Evolutionary conservation across 2,113 vertebrate genomes (phyloP).

Genomic region (Nestor notabilis): DNA sequence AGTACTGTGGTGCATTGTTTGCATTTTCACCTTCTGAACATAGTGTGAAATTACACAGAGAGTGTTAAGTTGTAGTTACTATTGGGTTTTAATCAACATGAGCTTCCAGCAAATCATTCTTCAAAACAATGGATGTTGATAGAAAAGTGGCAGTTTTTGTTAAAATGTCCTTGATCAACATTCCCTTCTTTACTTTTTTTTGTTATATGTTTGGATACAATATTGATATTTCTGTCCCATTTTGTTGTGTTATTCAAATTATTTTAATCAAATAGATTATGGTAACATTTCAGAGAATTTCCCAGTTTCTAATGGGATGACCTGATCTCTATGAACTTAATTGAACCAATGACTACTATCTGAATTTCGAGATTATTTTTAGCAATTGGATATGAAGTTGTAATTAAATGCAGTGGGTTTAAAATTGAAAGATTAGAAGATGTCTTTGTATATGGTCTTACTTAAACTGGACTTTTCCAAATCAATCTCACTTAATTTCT

Average conservation of each 20-base stretch:
- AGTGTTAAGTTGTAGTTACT: background rate
- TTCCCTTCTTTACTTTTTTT: background rate
- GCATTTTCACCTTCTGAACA: background rate
- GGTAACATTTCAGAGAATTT: background rate
- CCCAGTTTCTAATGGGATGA: background rate
- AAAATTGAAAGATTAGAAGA: background rate
- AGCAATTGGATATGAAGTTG: background rate
- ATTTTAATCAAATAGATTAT: background rate
- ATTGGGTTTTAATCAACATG: constrained; percentile 17
- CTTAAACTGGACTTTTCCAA: background rate
- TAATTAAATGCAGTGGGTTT: background rate
- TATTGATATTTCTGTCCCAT: background rate
- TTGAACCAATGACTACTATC: background rate
- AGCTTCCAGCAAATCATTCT: background rate
- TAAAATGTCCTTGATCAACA: background rate
- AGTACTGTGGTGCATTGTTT: background rate
- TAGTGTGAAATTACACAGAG: background rate
- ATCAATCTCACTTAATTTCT: background rate
- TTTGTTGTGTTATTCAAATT: background rate
- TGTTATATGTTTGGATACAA: background rate
- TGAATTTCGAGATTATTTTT: constrained; percentile 13
- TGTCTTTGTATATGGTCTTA: background rate
- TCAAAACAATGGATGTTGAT: background rate
- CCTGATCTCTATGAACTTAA: background rate
- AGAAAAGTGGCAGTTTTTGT: background rate